Conservation (phyloP, 2,113 vertebrate genomes). For the Cephalopterus ornatus region DNA sequence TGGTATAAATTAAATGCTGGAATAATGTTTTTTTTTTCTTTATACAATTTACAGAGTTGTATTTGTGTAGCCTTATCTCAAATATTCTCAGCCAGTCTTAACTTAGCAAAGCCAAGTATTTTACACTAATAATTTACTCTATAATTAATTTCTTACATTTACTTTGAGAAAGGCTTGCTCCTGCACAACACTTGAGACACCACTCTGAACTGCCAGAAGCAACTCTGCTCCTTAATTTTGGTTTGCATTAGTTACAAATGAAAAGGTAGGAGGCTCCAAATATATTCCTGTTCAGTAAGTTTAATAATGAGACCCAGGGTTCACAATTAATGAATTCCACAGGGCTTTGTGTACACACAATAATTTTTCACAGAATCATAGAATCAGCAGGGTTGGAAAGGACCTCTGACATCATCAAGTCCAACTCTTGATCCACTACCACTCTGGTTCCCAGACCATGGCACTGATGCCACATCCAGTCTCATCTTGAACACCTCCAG, state of each 20-base stretch:
- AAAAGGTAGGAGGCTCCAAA: background rate
- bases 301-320: background rate
- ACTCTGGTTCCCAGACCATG: too few relatives aligned
- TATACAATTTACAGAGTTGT: background rate
- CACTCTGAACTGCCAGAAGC: background rate
- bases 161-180: background rate
- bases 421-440: too few relatives aligned
- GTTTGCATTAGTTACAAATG: background rate
- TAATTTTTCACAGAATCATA: too few relatives aligned
- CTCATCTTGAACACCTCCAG: too few relatives aligned
- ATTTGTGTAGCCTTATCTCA: background rate
- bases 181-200: background rate
- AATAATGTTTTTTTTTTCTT: background rate
- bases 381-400: too few relatives aligned
- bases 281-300: background rate
- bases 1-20: background rate
- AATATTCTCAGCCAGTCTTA: background rate
- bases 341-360: background rate
- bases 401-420: too few relatives aligned
- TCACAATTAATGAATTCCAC: background rate
- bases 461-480: too few relatives aligned
- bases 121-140: background rate
- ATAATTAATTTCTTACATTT: background rate
- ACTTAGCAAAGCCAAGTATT: background rate
- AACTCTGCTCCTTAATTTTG: background rate